These are phyloP conservation scores for Meiosimyza platycephala DNA, from an alignment of 2,888 invertebrate species.

Conservation along the genomic window DNA sequence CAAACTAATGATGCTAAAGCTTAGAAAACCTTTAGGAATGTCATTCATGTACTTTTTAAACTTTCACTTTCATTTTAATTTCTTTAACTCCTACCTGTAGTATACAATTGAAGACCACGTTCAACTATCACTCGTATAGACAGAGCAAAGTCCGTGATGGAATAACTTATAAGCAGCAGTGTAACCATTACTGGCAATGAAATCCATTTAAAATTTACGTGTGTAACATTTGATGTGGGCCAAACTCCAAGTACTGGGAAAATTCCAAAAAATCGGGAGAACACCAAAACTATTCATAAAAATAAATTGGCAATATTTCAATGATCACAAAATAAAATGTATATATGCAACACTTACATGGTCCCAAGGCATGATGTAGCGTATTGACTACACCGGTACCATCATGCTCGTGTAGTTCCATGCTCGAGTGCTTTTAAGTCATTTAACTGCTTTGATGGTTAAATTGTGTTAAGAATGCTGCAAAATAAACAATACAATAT, in stretches of 20 bases:
- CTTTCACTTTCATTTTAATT: background rate
- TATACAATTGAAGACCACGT: slow-evolving; percentile 58
- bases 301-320: background rate
- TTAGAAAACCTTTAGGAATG: slow-evolving; percentile 50
- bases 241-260: slow-evolving; percentile 69
- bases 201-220: slow-evolving; percentile 59
- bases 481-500: too few species aligned
- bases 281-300: slow-evolving; percentile 61
- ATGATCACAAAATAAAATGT: background rate
- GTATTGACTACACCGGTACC: slow-evolving; percentile 56
- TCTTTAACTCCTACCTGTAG: slow-evolving; percentile 51
- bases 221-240: slow-evolving; percentile 58
- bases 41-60: slow-evolving; percentile 36
- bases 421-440: slow-evolving; percentile 23
- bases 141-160: slow-evolving; percentile 51
- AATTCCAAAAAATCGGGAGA: slow-evolving; percentile 70
- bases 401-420: slow-evolving; percentile 31
- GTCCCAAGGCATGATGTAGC: slow-evolving; percentile 68
- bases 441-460: slow-evolving; percentile 14
- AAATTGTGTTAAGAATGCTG: too few species aligned
- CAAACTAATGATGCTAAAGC: slow-evolving; percentile 59
- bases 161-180: slow-evolving; percentile 48
- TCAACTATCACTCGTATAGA: slow-evolving; percentile 52
- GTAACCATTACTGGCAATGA: slow-evolving; percentile 50
- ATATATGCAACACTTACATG: slow-evolving; percentile 60